A percentile compares a stretch with the other conserved stretches of the same genome.
phyloP scores from a whole-genome alignment of 2,797 vertebrate species.

The Karalla daura region DNA sequence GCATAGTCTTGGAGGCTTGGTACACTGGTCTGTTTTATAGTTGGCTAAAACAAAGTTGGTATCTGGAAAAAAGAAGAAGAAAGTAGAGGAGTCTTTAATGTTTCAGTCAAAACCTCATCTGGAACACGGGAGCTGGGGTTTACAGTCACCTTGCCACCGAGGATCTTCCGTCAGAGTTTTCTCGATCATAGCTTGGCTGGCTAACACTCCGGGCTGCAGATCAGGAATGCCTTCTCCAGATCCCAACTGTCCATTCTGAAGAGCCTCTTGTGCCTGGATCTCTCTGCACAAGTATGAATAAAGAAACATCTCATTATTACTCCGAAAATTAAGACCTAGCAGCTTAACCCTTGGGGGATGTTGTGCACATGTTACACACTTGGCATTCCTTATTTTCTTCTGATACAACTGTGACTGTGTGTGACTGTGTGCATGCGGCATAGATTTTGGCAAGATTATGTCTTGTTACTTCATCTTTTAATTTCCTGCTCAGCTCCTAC shows the following conservation, averaged over 20 bases:
- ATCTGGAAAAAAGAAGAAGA: constrained; percentile 83
- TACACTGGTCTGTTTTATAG: constrained; percentile 96
- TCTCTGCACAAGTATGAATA: constrained; percentile 86
- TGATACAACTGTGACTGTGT: too few species aligned
- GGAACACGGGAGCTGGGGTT: background rate
- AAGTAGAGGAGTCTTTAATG: too few species aligned
- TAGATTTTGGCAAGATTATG: too few species aligned
- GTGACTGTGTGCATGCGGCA: too few species aligned
- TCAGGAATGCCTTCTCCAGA: constrained; percentile 89
- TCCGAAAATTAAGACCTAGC: background rate
- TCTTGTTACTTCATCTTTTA: too few species aligned
- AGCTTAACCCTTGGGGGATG: too few species aligned
- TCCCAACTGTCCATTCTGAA: constrained; percentile 91
- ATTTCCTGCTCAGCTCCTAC: too few species aligned
- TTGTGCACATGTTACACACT: too few species aligned
- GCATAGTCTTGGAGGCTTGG: constrained; percentile 93
- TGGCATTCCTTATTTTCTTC: too few species aligned
- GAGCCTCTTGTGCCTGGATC: constrained; percentile 93
- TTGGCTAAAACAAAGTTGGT: constrained; percentile 93
- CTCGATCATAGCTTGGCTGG: constrained; percentile 96
- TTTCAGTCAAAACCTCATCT: too few species aligned
- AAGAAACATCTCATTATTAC: background rate
- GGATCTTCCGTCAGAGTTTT: constrained; percentile 94
- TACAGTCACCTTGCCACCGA: constrained; percentile 93
- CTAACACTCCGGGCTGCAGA: constrained; percentile 91